Percentiles rank a stretch among this genome's conserved stretches.
Evolutionary conservation across 1,140 invertebrate species (phyloP).

Genomic region (Apis dorsata): DNA sequence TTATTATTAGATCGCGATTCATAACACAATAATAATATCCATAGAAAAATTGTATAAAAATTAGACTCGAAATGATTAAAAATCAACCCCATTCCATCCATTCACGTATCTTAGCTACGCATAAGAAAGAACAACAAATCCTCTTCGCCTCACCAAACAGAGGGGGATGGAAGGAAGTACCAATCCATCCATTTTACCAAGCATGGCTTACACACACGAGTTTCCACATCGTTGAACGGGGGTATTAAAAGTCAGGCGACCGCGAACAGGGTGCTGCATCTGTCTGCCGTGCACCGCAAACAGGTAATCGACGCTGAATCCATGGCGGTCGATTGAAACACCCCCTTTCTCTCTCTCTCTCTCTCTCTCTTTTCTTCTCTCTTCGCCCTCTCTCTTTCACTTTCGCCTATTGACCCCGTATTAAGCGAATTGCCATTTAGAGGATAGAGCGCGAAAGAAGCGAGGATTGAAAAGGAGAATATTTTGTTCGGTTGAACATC

Average conservation of each 20-base stretch:
- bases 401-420: not conserved
- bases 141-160: not conserved
- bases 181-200: not conserved
- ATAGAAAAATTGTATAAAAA: too few relatives aligned
- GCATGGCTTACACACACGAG: not conserved
- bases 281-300: not conserved
- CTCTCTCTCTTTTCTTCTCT: too few relatives aligned
- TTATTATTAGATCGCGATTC: too few relatives aligned
- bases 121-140: not conserved
- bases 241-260: conserved; percentile 44
- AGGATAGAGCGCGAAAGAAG: not conserved
- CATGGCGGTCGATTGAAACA: not conserved
- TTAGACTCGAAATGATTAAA: not conserved
- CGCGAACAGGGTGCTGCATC: conserved; percentile 27
- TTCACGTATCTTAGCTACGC: too few relatives aligned
- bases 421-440: conserved; percentile 40
- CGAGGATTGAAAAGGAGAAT: not conserved
- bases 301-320: conserved; percentile 29
- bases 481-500: too few relatives aligned
- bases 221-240: conserved; percentile 20
- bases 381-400: not conserved
- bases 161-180: not conserved
- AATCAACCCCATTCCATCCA: not conserved
- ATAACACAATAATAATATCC: too few relatives aligned
- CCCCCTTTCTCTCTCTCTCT: not conserved